These are phyloP conservation scores for Geodia barretti DNA, from an alignment of 37 sponge, comb jelly and placozoan species.

Conservation along the genomic window DNA sequence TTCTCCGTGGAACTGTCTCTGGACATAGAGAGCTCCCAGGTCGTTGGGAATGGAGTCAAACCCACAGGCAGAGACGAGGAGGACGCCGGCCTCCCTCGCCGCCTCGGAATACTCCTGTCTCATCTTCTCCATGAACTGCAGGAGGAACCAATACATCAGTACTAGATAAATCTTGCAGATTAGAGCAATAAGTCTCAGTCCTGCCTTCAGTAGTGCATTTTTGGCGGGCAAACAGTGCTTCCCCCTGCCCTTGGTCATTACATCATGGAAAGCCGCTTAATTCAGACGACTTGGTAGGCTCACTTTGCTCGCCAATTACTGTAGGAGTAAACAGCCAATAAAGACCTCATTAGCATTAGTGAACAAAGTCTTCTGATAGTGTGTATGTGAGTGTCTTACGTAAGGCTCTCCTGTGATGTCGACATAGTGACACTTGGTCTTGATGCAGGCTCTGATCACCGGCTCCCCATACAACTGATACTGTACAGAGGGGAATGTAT, in stretches of 20 bases:
- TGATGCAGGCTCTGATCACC: conserved; percentile 84
- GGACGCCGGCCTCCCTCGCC: conserved; percentile 80
- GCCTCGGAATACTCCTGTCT: conserved; percentile 58
- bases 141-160: background rate
- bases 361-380: background rate
- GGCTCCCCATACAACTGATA: conserved; percentile 82
- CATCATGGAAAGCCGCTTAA: too few species aligned
- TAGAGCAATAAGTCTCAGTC: too few species aligned
- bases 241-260: too few species aligned
- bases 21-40: conserved; percentile 68
- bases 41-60: conserved; percentile 95
- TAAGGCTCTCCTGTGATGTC: conserved; percentile 93
- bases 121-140: conserved; percentile 77
- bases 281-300: too few species aligned
- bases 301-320: too few species aligned
- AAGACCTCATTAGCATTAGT: too few species aligned
- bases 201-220: too few species aligned
- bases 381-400: conserved; percentile 50
- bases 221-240: too few species aligned
- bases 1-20: conserved; percentile 64
- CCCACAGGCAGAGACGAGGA: conserved; percentile 87
- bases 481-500: conserved; percentile 14
- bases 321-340: too few species aligned
- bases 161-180: background rate
- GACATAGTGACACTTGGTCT: conserved; percentile 77